Base-by-base conservation (phyloP, 2,113 vertebrate species). In the Potamarius usumacintae region DNA sequence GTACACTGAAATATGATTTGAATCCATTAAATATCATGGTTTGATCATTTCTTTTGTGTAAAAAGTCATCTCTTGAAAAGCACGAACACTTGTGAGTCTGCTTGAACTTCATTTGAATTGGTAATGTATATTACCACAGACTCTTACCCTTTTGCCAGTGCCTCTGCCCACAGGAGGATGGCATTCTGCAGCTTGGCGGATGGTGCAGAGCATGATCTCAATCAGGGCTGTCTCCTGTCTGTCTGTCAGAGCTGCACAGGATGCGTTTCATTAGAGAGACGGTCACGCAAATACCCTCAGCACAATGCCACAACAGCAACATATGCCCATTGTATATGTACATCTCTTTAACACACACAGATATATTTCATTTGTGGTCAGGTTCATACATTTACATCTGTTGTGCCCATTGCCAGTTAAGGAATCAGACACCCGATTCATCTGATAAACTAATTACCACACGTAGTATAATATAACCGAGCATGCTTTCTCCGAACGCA, bases 151-250 rank as follows among this genome's bases (percentile, higher is more conserved):
- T 94, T 99, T 99, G n/a, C 98, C 98, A 5, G 97, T 97, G 92
- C 97, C 98, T 96, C 98, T 97, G 94, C 98, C 98, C 89, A 99
- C 97, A 76, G 98, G 98, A 87, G 98, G 98, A 92, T 99, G 98
- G 93, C 98, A 99, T 93, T 99, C 98, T 72, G 98, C 97, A 50
- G 98, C 98, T 92, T 99, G 98, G 83, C 98, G 97, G 93, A 99
- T 97, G 89, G 98, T 99, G 94, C 98, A 99, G 86, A 99, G 96
- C 98, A 99, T 97, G 90, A 99, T 99, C 95, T 99, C 98, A 90
- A 99, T 98, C 94, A 99, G 95, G 65, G 98, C 98, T 0, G 97
- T 99, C 92, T 99, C 98, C 93, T 99, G 98, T 92, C 97, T 96
- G 89, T 99, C 98, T 0, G 97, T 98, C 87, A 99, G 92, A 91